Conservation (phyloP, 1,140 invertebrate genomes). For the Atopsyche davidsoni region DNA sequence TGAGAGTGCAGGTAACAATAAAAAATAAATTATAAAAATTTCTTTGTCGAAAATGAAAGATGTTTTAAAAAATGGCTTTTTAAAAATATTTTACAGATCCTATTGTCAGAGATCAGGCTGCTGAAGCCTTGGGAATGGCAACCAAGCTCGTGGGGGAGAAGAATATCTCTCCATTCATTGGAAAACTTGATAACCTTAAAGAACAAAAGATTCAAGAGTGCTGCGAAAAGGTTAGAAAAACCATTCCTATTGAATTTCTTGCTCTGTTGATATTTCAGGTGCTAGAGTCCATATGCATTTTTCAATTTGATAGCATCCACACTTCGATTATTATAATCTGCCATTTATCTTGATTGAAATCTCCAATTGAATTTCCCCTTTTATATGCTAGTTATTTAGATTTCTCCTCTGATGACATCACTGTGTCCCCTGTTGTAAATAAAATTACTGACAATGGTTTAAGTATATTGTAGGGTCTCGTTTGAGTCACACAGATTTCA, state of each 20-base stretch:
- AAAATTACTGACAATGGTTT: too few species aligned
- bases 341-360: background rate
- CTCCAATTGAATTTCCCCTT: too few species aligned
- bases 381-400: too few species aligned
- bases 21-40: constrained; percentile 4
- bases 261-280: too few species aligned
- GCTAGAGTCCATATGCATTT: too few species aligned
- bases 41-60: background rate
- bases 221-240: constrained; percentile 75
- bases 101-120: constrained; percentile 74
- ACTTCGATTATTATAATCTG: background rate
- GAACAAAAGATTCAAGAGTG: constrained; percentile 94
- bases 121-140: constrained; percentile 88
- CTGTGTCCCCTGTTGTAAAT: background rate
- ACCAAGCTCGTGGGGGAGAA: constrained; percentile 94
- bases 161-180: constrained; percentile 75
- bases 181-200: constrained; percentile 86
- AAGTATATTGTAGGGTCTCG: too few species aligned
- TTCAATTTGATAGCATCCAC: too few species aligned
- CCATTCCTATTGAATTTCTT: too few species aligned
- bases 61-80: constrained; percentile 10
- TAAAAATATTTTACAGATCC: constrained; percentile 58
- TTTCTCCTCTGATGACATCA: background rate
- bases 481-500: too few species aligned
- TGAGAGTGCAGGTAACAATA: constrained; percentile 67